A percentile compares a stretch with the other conserved stretches of the same genome.
These are phyloP conservation scores for Sorex fumeus DNA, from an alignment of 2,113 vertebrate genomes.

Conservation along the genomic window DNA sequence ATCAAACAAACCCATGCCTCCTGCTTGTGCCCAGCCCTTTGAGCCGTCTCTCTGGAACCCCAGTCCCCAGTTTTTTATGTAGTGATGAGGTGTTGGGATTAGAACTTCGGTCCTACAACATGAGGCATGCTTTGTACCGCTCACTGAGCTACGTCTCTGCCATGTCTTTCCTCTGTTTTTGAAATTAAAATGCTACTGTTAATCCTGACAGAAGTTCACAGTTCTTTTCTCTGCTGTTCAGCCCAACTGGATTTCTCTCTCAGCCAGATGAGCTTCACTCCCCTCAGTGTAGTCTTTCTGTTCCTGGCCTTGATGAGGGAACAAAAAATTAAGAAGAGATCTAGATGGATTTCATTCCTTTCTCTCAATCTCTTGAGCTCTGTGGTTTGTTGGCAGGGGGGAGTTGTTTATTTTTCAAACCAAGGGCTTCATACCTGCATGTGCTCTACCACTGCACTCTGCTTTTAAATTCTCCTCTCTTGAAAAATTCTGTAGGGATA, in stretches of 20 bases:
- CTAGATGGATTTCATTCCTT: conserved; percentile 52
- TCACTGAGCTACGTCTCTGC: too few relatives aligned
- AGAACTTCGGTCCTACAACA: too few relatives aligned
- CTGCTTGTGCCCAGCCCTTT: too few relatives aligned
- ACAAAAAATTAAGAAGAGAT: neutral
- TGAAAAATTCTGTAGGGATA: conserved; percentile 45
- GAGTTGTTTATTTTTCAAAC: too few relatives aligned
- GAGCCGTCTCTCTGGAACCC: too few relatives aligned
- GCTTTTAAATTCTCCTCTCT: conserved; percentile 57
- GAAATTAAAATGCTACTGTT: conserved; percentile 35
- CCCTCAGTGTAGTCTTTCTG: conserved; percentile 39
- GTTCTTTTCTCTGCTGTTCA: conserved; percentile 52
- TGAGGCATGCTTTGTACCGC: too few relatives aligned
- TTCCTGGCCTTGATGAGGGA: neutral
- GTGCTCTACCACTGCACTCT: neutral
- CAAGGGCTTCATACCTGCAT: too few relatives aligned
- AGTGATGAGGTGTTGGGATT: too few relatives aligned
- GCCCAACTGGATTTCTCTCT: conserved; percentile 45
- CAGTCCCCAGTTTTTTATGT: too few relatives aligned
- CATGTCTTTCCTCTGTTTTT: conserved; percentile 15
- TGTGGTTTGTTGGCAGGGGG: too few relatives aligned
- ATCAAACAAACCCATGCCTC: too few relatives aligned
- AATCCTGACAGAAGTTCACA: conserved; percentile 13
- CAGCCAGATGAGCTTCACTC: conserved; percentile 61
- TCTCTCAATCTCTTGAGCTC: neutral